Percentiles rank a stretch among this genome's conserved stretches.
Conservation (phyloP, 2,797 vertebrate genomes). For the Austrolebias charrua region DNA sequence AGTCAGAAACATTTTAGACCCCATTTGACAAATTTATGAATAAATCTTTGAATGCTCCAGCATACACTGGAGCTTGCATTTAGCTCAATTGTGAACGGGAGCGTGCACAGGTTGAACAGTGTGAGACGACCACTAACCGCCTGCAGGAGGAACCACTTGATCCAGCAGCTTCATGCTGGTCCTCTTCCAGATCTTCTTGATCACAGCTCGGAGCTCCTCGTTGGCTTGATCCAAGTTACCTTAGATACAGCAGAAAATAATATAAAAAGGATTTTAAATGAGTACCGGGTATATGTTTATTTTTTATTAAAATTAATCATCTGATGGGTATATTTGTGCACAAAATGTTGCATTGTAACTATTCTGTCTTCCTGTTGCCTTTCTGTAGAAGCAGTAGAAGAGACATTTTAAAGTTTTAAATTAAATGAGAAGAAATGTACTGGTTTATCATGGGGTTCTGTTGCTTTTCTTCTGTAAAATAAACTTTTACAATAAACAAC, state of each 20-base stretch:
- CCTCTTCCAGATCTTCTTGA: slow-evolving; percentile 99
- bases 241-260: slow-evolving; percentile 53
- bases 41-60: not conserved
- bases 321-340: too few relatives aligned
- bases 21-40: not conserved
- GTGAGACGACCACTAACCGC: slow-evolving; percentile 84
- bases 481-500: not conserved
- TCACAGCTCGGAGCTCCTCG: slow-evolving; percentile 94
- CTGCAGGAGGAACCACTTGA: slow-evolving; percentile 97
- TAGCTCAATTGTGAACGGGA: not conserved
- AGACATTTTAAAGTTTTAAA: too few relatives aligned
- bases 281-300: not conserved
- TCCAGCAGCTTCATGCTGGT: slow-evolving; percentile 98
- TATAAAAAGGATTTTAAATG: not conserved
- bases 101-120: not conserved
- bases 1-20: not conserved
- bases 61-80: not conserved
- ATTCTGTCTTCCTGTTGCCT: too few relatives aligned
- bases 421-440: too few relatives aligned
- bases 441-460: too few relatives aligned
- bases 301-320: not conserved
- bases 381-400: too few relatives aligned
- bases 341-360: too few relatives aligned
- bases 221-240: slow-evolving; percentile 98
- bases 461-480: too few relatives aligned